Percentiles rank a stretch among this genome's conserved stretches.
Conservation (phyloP, 2,797 vertebrate species). For the Nannoperca australis region DNA sequence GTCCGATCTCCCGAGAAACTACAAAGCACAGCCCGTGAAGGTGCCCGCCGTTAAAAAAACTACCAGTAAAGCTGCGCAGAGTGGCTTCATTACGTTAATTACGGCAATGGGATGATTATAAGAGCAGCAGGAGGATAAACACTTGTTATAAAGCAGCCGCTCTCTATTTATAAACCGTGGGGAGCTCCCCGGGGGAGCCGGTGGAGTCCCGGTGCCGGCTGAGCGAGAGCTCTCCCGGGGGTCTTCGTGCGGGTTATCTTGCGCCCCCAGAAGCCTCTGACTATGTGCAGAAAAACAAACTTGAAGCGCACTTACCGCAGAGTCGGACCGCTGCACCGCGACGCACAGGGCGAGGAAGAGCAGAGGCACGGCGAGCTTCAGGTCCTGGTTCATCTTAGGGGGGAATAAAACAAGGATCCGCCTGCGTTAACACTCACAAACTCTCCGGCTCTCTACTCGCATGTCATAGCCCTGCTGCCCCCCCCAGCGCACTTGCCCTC, state of each 20-base stretch:
- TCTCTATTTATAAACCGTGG: slow-evolving; percentile 79
- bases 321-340: slow-evolving; percentile 74
- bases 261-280: neutral
- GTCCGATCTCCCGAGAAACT: slow-evolving; percentile 36
- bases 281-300: neutral
- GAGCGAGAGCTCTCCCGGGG: slow-evolving; percentile 11
- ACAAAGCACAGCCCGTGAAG: slow-evolving; percentile 20
- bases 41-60: neutral
- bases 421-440: slow-evolving; percentile 72
- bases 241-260: neutral
- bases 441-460: slow-evolving; percentile 45
- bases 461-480: slow-evolving; percentile 56
- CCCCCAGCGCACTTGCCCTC: slow-evolving; percentile 25
- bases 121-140: slow-evolving; percentile 37
- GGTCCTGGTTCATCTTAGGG: slow-evolving; percentile 78
- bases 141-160: slow-evolving; percentile 67
- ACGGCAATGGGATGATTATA: slow-evolving; percentile 27
- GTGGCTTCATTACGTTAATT: neutral
- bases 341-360: slow-evolving; percentile 78
- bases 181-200: slow-evolving; percentile 31
- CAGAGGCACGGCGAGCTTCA: slow-evolving; percentile 71
- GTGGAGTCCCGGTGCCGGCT: slow-evolving; percentile 48
- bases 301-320: slow-evolving; percentile 82
- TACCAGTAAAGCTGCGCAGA: neutral
- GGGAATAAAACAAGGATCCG: slow-evolving; percentile 68